Percentiles rank a stretch among this genome's conserved stretches.
Evolutionary conservation across 1,140 invertebrate species (phyloP).

Genomic region (Sesamia nonagrioides): DNA sequence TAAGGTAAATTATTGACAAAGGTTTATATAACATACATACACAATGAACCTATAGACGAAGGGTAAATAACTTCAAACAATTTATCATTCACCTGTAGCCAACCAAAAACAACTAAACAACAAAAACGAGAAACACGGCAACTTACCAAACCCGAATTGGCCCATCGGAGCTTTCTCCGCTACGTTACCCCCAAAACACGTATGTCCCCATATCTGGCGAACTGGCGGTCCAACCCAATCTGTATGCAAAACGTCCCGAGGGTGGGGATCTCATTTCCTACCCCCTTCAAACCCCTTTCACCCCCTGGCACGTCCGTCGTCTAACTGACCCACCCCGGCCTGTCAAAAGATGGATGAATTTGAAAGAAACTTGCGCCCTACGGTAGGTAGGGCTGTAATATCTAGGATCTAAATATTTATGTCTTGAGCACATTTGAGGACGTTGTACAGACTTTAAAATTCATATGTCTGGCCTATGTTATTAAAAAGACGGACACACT

Average conservation of each 20-base stretch:
- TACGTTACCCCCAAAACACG: constrained; percentile 39
- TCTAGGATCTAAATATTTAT: neutral
- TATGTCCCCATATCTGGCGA: constrained; percentile 43
- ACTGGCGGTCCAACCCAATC: constrained; percentile 47
- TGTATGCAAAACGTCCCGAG: constrained; percentile 55
- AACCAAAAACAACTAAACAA: neutral
- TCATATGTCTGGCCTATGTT: too few relatives aligned
- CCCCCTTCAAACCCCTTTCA: neutral
- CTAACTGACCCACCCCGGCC: constrained; percentile 46
- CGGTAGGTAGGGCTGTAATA: constrained; percentile 20
- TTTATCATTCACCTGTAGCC: neutral
- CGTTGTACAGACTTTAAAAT: too few relatives aligned
- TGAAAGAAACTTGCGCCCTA: constrained; percentile 48
- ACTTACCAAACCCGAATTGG: constrained; percentile 19
- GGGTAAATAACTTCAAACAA: neutral
- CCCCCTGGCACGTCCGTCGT: constrained; percentile 42
- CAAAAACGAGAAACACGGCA: constrained; percentile 8
- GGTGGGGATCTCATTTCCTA: constrained; percentile 47
- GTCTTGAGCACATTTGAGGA: neutral
- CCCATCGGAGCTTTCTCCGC: neutral
- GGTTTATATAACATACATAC: too few relatives aligned
- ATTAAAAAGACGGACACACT: too few relatives aligned
- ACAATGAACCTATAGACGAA: neutral
- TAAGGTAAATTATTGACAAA: too few relatives aligned
- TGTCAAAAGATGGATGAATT: constrained; percentile 53